A percentile compares a stretch with the other conserved stretches of the same genome.
phyloP scores from a whole-genome alignment of 2,797 vertebrate species.

The Chrysocyon brachyurus region DNA sequence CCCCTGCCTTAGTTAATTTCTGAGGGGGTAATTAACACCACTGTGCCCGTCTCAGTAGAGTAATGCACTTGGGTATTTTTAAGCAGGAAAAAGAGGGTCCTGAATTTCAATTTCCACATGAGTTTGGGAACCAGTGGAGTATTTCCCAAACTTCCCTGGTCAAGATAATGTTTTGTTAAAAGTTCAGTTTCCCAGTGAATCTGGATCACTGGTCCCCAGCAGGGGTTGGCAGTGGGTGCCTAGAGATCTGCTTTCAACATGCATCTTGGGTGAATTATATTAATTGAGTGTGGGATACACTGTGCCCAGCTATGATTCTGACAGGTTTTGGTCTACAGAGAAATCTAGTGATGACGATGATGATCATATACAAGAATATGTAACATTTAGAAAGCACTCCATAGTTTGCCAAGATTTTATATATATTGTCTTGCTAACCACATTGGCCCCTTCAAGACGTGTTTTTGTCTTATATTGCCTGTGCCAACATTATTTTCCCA shows the following conservation, averaged over 20 bases:
- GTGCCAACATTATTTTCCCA: neutral
- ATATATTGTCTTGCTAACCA: neutral
- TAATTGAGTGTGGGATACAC: neutral
- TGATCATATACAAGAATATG: neutral
- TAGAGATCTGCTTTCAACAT: neutral
- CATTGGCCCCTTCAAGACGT: neutral
- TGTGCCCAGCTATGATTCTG: neutral
- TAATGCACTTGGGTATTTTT: neutral
- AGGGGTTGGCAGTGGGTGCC: neutral
- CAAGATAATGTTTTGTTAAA: slow-evolving; percentile 51
- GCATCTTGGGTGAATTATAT: neutral
- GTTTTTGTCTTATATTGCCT: neutral
- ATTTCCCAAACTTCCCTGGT: neutral
- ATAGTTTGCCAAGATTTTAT: neutral
- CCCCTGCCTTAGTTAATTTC: neutral
- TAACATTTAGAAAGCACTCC: neutral
- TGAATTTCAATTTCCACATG: slow-evolving; percentile 41
- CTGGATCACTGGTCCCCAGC: neutral
- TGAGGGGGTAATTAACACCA: neutral
- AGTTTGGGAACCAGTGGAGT: neutral
- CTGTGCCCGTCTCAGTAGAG: neutral
- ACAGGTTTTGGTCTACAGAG: neutral
- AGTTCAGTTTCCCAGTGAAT: neutral
- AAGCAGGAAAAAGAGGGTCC: neutral
- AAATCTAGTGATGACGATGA: neutral